Conservation (phyloP, 2,113 vertebrate genomes). For the Cranoglanis bouderius region DNA sequence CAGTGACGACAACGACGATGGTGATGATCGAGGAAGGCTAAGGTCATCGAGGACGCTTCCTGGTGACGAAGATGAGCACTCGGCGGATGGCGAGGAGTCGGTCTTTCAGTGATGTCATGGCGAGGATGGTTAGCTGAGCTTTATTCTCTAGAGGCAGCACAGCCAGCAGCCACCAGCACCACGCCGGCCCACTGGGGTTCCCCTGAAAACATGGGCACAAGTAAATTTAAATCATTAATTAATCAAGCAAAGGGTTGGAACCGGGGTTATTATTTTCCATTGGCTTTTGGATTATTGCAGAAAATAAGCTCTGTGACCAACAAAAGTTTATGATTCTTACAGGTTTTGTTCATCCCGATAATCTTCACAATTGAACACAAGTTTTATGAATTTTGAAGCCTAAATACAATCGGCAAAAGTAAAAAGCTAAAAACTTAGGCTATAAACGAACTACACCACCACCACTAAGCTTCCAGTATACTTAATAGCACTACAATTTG, state of each 20-base stretch:
- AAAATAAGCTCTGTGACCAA: no score
- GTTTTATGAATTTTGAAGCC: no score
- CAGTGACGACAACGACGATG: not conserved
- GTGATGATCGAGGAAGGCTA: constrained; percentile 31
- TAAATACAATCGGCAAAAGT: no score
- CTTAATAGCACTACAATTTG: no score
- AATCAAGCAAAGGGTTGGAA: not conserved
- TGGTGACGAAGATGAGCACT: constrained; percentile 85
- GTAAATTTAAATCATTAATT: not conserved
- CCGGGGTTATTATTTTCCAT: not conserved
- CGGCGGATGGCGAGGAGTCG: constrained; percentile 84
- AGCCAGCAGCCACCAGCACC: constrained; percentile 92
- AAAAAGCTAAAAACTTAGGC: no score
- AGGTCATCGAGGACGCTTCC: constrained; percentile 82
- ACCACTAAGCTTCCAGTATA: no score
- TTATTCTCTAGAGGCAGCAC: constrained; percentile 86
- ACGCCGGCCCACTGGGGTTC: constrained; percentile 84
- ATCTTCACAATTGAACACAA: no score
- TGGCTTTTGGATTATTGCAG: no score
- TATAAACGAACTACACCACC: no score
- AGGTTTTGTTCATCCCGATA: no score
- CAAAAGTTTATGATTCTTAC: no score
- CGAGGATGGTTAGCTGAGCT: constrained; percentile 87
- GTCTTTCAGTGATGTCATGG: constrained; percentile 88
- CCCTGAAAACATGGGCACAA: constrained; percentile 66